Conservation (phyloP, 2,113 vertebrate genomes). For the Apistogramma diplotaenia region DNA sequence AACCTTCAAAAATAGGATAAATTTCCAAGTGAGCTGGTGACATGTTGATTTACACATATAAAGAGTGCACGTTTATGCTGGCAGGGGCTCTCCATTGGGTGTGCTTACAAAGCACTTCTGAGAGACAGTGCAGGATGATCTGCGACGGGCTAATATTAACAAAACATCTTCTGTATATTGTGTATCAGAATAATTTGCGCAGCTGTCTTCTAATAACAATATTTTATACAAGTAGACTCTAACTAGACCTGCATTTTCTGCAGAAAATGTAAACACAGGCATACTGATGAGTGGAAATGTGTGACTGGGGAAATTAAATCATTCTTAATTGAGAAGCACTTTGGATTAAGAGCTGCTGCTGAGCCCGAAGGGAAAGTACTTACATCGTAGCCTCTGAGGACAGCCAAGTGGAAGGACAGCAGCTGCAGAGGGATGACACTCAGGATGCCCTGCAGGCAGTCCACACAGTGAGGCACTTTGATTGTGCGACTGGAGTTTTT, state of each 20-base stretch:
- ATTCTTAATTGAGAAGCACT: background rate
- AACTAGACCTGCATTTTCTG: background rate
- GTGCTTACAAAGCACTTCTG: background rate
- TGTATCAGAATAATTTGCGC: background rate
- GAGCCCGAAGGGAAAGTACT: slow-evolving; percentile 66
- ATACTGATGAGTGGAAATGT: background rate
- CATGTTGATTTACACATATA: background rate
- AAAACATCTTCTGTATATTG: background rate
- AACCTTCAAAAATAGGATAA: background rate
- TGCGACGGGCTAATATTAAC: background rate
- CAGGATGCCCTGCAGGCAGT: slow-evolving; percentile 96
- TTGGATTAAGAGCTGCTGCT: background rate
- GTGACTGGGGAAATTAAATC: background rate
- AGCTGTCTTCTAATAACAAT: background rate
- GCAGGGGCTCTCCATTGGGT: background rate
- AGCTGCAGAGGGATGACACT: slow-evolving; percentile 96
- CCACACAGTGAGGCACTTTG: slow-evolving; percentile 94
- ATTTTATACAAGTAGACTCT: background rate
- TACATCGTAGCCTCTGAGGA: slow-evolving; percentile 92
- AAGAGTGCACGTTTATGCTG: background rate
- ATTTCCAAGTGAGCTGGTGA: background rate
- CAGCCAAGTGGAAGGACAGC: slow-evolving; percentile 95
- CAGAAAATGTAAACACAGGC: background rate
- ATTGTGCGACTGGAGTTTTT: slow-evolving; percentile 91
- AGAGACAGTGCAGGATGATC: background rate